A percentile compares a stretch with the other conserved stretches of the same genome.
Evolutionary conservation across 2,888 invertebrate genomes (phyloP).

Genomic region (Torymus auratus): DNA sequence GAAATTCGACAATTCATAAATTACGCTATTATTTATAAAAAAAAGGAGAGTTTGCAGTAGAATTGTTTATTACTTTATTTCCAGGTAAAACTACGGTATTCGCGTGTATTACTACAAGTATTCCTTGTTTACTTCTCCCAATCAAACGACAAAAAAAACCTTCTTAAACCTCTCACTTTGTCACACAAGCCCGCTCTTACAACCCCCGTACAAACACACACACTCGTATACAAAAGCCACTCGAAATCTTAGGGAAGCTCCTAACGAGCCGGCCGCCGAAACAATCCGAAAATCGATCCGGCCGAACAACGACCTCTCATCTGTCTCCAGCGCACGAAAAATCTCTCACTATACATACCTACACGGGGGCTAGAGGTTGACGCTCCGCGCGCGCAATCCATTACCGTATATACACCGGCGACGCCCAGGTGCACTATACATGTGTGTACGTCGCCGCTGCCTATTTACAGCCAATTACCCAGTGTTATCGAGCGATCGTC

Average conservation of each 20-base stretch:
- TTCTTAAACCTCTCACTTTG: too few relatives aligned
- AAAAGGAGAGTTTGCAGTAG: too few relatives aligned
- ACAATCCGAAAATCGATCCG: conserved; percentile 36
- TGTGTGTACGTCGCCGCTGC: conserved; percentile 20
- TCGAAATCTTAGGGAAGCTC: conserved; percentile 26
- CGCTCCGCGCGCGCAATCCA: conserved; percentile 40
- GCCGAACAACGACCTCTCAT: conserved; percentile 13
- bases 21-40: too few relatives aligned
- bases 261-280: conserved; percentile 33
- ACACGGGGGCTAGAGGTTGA: not conserved
- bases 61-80: too few relatives aligned
- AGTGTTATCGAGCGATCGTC: conserved; percentile 60
- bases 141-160: too few relatives aligned
- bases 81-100: too few relatives aligned
- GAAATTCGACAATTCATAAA: too few relatives aligned
- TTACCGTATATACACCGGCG: conserved; percentile 27
- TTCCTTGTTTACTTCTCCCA: too few relatives aligned
- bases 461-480: conserved; percentile 63
- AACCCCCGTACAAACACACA: not conserved
- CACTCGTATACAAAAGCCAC: not conserved
- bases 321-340: conserved; percentile 18
- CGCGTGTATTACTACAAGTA: too few relatives aligned
- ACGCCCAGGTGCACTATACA: not conserved
- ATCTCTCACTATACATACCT: not conserved
- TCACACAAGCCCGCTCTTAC: not conserved